A percentile compares a stretch with the other conserved stretches of the same genome.
Evolutionary conservation across 1,140 invertebrate genomes (phyloP).

Genomic region (Drosophila subpulchrella): DNA sequence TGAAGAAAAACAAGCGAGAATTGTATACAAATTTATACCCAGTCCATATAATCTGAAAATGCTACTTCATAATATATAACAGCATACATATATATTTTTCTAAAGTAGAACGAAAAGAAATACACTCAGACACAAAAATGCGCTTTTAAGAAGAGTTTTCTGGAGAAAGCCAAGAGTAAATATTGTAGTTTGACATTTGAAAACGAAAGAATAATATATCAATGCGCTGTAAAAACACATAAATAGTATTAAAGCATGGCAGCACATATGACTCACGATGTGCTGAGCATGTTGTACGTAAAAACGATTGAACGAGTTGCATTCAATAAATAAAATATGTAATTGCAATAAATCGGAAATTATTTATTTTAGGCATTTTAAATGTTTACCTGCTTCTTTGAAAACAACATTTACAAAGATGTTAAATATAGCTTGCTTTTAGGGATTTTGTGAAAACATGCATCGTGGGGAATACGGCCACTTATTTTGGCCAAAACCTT

Average conservation of each 20-base stretch:
- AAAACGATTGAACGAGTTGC: constrained; percentile 69
- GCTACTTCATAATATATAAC: constrained; percentile 75
- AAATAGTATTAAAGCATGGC: constrained; percentile 66
- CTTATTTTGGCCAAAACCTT: too few species aligned
- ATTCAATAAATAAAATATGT: constrained; percentile 76
- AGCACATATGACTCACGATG: constrained; percentile 39
- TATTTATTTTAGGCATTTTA: background rate
- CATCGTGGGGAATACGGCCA: too few species aligned
- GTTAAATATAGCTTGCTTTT: background rate
- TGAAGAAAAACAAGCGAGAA: constrained; percentile 38
- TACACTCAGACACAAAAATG: constrained; percentile 44
- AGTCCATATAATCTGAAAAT: constrained; percentile 78
- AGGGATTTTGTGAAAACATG: background rate
- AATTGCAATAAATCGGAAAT: constrained; percentile 21
- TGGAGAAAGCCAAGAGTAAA: constrained; percentile 25
- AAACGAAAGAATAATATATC: constrained; percentile 61
- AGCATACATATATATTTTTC: constrained; percentile 76
- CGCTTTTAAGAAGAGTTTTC: constrained; percentile 52
- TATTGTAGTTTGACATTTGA: constrained; percentile 58
- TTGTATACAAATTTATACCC: constrained; percentile 82
- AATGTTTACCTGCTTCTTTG: too few species aligned
- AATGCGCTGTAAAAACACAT: constrained; percentile 79
- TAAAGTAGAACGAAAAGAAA: constrained; percentile 59
- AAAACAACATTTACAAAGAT: background rate
- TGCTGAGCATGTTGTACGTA: constrained; percentile 53